Percentiles rank a stretch among this genome's conserved stretches.
phyloP scores from a whole-genome alignment of 1,140 invertebrate genomes.

The Papilio polytes region DNA sequence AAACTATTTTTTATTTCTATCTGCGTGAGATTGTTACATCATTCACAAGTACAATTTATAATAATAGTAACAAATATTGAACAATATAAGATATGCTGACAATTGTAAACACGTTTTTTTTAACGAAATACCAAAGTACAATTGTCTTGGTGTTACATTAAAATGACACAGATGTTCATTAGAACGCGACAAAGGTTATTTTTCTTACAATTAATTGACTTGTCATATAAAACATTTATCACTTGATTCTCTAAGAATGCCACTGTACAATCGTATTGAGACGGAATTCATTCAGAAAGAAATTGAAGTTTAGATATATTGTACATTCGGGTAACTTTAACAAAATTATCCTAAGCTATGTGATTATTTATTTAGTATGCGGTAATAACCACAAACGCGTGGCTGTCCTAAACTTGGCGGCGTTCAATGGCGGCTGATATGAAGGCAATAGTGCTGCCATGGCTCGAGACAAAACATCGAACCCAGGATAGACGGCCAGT shows the following conservation, averaged over 20 bases:
- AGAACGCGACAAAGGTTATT: neutral
- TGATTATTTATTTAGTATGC: neutral
- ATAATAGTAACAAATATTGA: neutral
- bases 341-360: neutral
- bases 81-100: neutral
- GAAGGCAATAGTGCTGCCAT: no score
- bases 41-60: neutral
- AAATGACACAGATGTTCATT: neutral
- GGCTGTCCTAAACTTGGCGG: no score
- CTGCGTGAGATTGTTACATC: neutral
- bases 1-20: neutral
- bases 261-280: neutral
- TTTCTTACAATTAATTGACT: constrained; percentile 4
- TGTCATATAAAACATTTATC: neutral
- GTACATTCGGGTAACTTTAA: neutral
- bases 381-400: neutral
- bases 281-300: neutral
- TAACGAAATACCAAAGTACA: neutral
- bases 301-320: neutral
- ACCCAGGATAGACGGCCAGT: no score
- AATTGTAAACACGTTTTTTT: constrained; percentile 3
- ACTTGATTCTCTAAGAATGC: neutral
- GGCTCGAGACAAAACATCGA: no score
- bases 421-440: no score
- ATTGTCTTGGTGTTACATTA: neutral